Evolutionary conservation across 2,113 vertebrate species (phyloP).

Genomic region (Cephalopholis sonnerati): DNA sequence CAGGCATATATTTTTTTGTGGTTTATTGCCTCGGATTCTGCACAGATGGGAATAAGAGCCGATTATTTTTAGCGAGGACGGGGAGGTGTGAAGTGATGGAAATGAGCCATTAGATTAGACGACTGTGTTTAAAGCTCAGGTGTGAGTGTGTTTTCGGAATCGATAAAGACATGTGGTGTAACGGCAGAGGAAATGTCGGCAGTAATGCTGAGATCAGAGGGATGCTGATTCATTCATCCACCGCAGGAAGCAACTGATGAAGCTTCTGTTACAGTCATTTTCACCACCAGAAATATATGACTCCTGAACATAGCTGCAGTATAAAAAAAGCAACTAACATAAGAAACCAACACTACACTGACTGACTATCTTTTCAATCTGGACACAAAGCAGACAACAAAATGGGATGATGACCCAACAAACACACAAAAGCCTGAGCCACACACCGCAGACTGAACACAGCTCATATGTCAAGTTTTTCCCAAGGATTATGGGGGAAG

Average conservation of each 20-base stretch:
- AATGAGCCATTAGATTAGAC: not conserved
- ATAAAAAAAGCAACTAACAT: not conserved
- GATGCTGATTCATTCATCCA: constrained; percentile 41
- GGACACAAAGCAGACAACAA: not conserved
- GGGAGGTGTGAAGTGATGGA: constrained; percentile 1
- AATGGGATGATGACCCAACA: not conserved
- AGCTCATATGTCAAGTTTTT: not conserved
- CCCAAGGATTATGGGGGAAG: not conserved
- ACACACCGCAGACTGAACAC: not conserved
- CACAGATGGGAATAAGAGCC: not conserved
- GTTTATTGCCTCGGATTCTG: constrained; percentile 5
- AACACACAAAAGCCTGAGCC: not conserved
- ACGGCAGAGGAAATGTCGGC: not conserved
- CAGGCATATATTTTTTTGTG: not conserved
- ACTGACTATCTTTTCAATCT: not conserved
- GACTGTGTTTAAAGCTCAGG: constrained; percentile 31
- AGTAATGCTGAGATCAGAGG: not conserved
- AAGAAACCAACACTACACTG: not conserved
- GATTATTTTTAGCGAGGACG: constrained; percentile 25
- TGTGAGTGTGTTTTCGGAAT: constrained; percentile 33
- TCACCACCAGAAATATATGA: not conserved
- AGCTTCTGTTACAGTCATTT: not conserved
- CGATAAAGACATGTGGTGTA: not conserved
- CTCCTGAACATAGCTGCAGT: not conserved
- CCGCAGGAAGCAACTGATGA: not conserved